A percentile compares a stretch with the other conserved stretches of the same genome.
phyloP scores from a whole-genome alignment of 2,113 vertebrate species.

The Bubo blakistoni region DNA sequence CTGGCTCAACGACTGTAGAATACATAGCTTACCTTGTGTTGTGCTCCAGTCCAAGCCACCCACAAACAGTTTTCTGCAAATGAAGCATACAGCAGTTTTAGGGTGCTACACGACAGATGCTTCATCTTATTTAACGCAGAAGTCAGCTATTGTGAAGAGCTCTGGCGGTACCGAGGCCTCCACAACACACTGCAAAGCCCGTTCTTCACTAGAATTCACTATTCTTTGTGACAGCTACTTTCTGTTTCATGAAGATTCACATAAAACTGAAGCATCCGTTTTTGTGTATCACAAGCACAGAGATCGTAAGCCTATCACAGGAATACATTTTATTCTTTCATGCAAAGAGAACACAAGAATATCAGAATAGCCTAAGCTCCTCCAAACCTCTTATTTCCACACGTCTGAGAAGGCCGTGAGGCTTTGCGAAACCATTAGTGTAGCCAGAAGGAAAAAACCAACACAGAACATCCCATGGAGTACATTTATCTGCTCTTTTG shows the following conservation, averaged over 20 bases:
- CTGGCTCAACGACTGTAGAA: neutral
- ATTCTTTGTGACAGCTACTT: neutral
- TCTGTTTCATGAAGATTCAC: neutral
- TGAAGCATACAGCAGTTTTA: constrained; percentile 22
- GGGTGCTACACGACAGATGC: neutral
- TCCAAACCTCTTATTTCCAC: neutral
- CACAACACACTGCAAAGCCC: neutral
- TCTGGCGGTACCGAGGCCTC: neutral
- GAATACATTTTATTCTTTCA: neutral
- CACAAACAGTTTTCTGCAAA: constrained; percentile 96
- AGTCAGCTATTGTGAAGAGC: neutral
- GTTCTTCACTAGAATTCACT: neutral
- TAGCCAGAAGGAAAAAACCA: neutral
- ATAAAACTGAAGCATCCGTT: neutral
- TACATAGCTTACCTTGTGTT: constrained; percentile 87
- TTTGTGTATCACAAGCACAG: neutral
- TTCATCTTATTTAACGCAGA: neutral
- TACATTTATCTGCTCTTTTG: neutral
- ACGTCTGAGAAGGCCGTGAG: neutral
- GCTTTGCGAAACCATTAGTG: neutral
- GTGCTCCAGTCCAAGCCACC: constrained; percentile 99
- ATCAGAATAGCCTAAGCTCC: neutral
- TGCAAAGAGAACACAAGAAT: neutral
- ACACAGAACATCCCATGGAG: neutral
- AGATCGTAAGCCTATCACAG: neutral